Evolutionary conservation across 2,113 vertebrate genomes (phyloP), one percentile per base, ranked within the genome.

Genomic region (Sorex fumeus): DNA sequence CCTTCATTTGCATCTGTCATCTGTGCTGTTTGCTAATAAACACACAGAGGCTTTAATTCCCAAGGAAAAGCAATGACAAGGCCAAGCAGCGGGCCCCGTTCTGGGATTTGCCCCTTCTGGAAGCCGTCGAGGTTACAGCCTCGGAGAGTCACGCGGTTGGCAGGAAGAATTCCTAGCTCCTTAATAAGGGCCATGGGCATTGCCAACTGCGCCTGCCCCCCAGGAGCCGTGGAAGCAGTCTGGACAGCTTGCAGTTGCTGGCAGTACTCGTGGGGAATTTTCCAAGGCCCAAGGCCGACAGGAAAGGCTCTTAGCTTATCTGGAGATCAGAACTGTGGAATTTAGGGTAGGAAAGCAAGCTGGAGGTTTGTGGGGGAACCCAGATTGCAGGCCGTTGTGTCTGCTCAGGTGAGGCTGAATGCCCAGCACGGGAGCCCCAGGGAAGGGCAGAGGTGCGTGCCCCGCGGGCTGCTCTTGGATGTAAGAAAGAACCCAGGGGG

Each of bases 11-110:
- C 76, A 85, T 80, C 78, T 89, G 40, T 40, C 40, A 40, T 40
- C 40, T 40, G 18, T 87, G 32, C 32, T 90, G 57, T 80, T 62
- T 72, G 11, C 43, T 45, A n/a, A 72, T 77, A 88, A 87, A 40
- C 40, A 81, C 28, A 67, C 32, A 57, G 60, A 75, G 84, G 4
- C n/a, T 83, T 50, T 4, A 25, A 32, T 91, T 89, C 53, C 57
- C 77, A 89, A 81, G 23, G 72, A 45, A 86, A 87, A 67, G 81
- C 34, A 74, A 10, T 47, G 23, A 32, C 30, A 80, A 67, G 84
- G 53, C 67, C 72, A 43, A 47, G 88, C 82, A 84, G 18, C n/a
- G n/a, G 32, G 19, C 82, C 50, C 36, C 1, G 13, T 13, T 4
- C 34, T 50, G 4, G 23, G 2, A 2, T 80, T 77, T 27, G 36